Conservation (phyloP, 2,888 invertebrate species). For the Tetrapedia diversipes region DNA sequence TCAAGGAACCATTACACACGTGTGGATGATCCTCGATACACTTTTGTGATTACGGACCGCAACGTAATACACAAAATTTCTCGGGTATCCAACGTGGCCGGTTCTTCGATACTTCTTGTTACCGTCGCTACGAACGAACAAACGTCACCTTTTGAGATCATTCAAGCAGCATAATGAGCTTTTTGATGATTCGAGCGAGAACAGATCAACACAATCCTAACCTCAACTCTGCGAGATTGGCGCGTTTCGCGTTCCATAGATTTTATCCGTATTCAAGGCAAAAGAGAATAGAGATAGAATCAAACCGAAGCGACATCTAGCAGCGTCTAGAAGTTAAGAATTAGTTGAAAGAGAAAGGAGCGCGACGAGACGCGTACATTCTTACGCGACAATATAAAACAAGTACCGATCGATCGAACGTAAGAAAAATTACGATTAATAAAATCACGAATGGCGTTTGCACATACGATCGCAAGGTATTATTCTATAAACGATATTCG, state of each 20-base stretch:
- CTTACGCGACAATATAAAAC: constrained; percentile 13
- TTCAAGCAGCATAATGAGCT: constrained; percentile 6
- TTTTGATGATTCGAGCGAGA: neutral
- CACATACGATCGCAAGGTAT: constrained; percentile 19
- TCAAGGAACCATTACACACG: neutral
- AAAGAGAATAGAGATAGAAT: constrained; percentile 1
- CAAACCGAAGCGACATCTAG: neutral
- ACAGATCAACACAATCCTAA: neutral
- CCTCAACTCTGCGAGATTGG: neutral
- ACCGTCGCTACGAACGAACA: no score
- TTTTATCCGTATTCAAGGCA: neutral
- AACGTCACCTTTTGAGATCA: constrained; percentile 19
- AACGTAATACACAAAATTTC: constrained; percentile 78
- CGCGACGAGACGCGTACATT: constrained; percentile 11
- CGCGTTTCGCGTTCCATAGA: neutral
- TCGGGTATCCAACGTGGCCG: constrained; percentile 41
- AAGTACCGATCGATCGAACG: constrained; percentile 23
- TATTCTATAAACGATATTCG: constrained; percentile 7
- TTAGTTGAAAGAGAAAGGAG: constrained; percentile 10
- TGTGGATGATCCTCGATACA: constrained; percentile 63
- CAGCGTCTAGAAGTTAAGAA: neutral
- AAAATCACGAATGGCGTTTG: constrained; percentile 45
- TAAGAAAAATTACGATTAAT: constrained; percentile 27
- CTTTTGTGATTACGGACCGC: constrained; percentile 79
- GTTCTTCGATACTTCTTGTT: constrained; percentile 1